Evolutionary conservation across 2,113 vertebrate genomes (phyloP).

Genomic region (Chaenocephalus aceratus): DNA sequence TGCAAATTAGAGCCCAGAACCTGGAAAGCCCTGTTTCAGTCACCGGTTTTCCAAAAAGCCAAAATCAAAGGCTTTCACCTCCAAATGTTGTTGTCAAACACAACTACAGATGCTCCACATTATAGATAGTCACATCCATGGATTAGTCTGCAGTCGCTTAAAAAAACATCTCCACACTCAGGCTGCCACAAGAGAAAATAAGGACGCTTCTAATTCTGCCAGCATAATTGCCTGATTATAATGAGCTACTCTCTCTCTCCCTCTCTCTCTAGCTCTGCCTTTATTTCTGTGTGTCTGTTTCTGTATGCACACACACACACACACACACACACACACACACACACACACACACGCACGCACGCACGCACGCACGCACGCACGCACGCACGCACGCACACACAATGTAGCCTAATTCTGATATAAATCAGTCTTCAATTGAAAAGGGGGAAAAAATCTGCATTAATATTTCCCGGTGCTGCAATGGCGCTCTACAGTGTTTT

Average conservation of each 20-base stretch:
- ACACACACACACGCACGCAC: slow-evolving; percentile 14
- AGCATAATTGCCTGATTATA: slow-evolving; percentile 84
- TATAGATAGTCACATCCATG: slow-evolving; percentile 71
- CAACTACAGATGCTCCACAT: slow-evolving; percentile 67
- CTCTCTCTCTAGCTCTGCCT: slow-evolving; percentile 68
- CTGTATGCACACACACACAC: slow-evolving; percentile 28
- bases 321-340: slow-evolving; percentile 29
- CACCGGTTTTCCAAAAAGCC: slow-evolving; percentile 82
- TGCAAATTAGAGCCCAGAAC: slow-evolving; percentile 89
- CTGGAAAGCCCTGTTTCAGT: slow-evolving; percentile 79
- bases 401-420: slow-evolving; percentile 66
- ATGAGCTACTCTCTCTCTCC: slow-evolving; percentile 75
- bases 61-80: slow-evolving; percentile 80
- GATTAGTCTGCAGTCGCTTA: slow-evolving; percentile 73
- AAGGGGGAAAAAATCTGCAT: slow-evolving; percentile 37
- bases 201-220: slow-evolving; percentile 81
- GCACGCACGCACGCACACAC: slow-evolving; percentile 19
- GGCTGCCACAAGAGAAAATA: slow-evolving; percentile 79
- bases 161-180: slow-evolving; percentile 70
- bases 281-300: slow-evolving; percentile 67
- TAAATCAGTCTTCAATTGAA: slow-evolving; percentile 74
- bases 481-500: slow-evolving; percentile 26
- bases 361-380: slow-evolving; percentile 21
- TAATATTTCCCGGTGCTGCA: slow-evolving; percentile 56
- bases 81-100: slow-evolving; percentile 83